Evolutionary conservation across 1,140 invertebrate species (phyloP), one percentile per base, ranked within the genome.

Genomic region (Caenorhabditis briggsae): DNA sequence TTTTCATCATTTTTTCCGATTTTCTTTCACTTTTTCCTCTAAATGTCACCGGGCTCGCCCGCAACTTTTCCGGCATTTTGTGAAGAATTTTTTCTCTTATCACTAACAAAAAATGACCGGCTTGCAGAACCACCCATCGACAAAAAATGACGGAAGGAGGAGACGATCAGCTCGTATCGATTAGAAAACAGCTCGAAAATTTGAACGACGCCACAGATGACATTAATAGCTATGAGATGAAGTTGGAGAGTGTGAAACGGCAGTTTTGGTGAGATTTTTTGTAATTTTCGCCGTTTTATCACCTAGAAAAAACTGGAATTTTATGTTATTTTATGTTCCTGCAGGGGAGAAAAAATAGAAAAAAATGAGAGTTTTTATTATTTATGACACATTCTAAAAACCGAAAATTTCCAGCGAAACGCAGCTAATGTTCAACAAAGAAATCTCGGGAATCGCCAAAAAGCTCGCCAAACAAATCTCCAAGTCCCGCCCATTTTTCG

Each of bases 181-280:
- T 78, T 78, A 41, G 70, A 41, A 78, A 78, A 25, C 70, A 78
- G 23, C 70, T 78, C 46, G 70, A 78, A 50, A 78, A 78, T 78
- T 50, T 78, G 20, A 78, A 78, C 23, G 41, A 78, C 20, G 70
- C 70, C 3, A 78, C 70, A 23, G 70, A 78, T 16, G 70, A 50
- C n/a, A 78, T 78, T n/a, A 78, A 78, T 23, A 78, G 70, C 50
- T 78, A 78, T 78, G 70, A 78, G 46, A 78, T 78, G 70, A 78
- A 78, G 23, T 78, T 78, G 46, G 70, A 78, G 18, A 7, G 7
- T 78, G 46, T 78, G 6, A 50, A 50, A 5, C 50, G 53, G 18
- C 70, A 78, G 20, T 78, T 78, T 78, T 78, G 70, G 70, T 78
- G n/a, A 78, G 70, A 33, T 33, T 33, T 33, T 33, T 33, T 33